Evolutionary conservation across 2,797 vertebrate species (phyloP), one percentile per base, ranked within the genome.

Genomic region (Parotocinclus haroldoi): DNA sequence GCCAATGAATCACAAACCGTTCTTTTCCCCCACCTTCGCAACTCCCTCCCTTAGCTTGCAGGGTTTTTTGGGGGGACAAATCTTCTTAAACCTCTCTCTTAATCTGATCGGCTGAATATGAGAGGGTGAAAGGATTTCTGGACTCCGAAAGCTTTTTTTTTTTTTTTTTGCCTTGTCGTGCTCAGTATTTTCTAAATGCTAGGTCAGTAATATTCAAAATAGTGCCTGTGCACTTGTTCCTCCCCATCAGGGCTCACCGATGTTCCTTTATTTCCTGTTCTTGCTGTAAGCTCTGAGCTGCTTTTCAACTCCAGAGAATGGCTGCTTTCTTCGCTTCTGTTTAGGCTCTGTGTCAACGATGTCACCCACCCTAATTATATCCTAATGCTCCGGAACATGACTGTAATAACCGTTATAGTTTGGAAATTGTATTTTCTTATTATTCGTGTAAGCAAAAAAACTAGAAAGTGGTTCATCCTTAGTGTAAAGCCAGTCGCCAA

Each of bases 71-170:
- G 91, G 89, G 90, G 84, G 88, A 84, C 87, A 95, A 97, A 98
- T 97, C 94, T 98, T 94, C 94, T 98, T 98, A 98, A 98, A 99
- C 93, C 94, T 96, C 93, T 93, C 91, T 93, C 92, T 94, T 99
- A 98, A 98, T 99, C 96, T 99, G 95, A 98, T 98, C 93, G 95
- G 93, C 83, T 92, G 77, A 93, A 95, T 97, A 92, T 94, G 94
- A 96, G 93, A 95, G 94, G 94, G 93, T 97, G 94, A 97, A 97
- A 96, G 93, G 94, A 96, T 94, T 97, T 94, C 84, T 89, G 90
- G 91, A 93, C 92, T 93, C 94, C 96, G 94, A 85, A 94, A 93
- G 92, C 95, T 95, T 95, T 96, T 92, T 90, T 95, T 95, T 96
- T 94, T 91, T 88, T 92, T 95, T 93, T 89, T 87, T 91, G 8